Base-by-base conservation (phyloP, 2,888 invertebrate genomes). In the Hyppa rectilinea region DNA sequence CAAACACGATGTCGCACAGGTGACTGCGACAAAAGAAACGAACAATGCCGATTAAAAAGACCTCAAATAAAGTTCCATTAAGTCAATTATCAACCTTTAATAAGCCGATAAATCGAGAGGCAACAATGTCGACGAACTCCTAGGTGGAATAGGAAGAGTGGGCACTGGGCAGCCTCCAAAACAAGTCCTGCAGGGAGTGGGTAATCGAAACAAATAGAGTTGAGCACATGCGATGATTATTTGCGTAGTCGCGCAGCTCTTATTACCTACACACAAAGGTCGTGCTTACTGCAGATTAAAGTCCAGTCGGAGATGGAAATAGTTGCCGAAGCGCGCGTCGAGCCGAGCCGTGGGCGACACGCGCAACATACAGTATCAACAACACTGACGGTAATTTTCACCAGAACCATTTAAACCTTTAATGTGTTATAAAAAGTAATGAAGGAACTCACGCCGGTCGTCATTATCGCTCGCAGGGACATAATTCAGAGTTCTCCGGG, bases 391-490 rank as follows among this genome's bases (percentile, higher is more conserved):
- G 71, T 40, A 74, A 80, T 83, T 76, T 81, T 50, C 80, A 75
- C 70, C 75, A 86, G 82, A 87, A 86, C 82, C 85, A 86, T 88
- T 89, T 87, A 89, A 90, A 89, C 74, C 84, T 91, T 93, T 91
- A 92, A 92, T 89, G 90, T 85, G 90, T 89, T 90, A 91, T 93
- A 93, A 94, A 95, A 93, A 90, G 92, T 90, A 92, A 94, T 92
- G 92, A 92, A 93, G 88, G 88, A 90, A 91, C 91, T 89, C 91
- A 86, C 88, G 84, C 85, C 86, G 69, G 86, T 87, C 83, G 89
- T 90, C 91, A 93, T 92, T 92, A 92, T 88, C 86, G 87, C 75
- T 84, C 85, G 68, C 86, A 85, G 86, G 88, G 90, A 92, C 90
- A 93, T 94, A 91, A 93, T 90, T 92, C 93, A 90, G 87, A 88